Evolutionary conservation across 2,797 vertebrate genomes (phyloP), one percentile per base, ranked within the genome.

Genomic region (Pseudocheirus occidentalis): DNA sequence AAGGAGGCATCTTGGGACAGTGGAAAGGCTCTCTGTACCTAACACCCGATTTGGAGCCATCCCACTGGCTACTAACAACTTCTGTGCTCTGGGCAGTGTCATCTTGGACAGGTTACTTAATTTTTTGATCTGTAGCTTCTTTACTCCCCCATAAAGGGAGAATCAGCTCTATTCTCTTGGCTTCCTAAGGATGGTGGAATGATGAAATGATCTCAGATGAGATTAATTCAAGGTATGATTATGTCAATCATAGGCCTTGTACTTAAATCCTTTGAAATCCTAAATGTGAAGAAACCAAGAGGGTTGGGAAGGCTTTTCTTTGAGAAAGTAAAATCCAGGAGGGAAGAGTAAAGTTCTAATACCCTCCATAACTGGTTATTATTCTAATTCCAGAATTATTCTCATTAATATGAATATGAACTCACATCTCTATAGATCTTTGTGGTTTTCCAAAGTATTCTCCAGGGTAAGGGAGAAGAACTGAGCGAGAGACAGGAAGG

Each of bases 311-410:
- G 93, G 40, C 50, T 59, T n/a, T 54, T 0, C 3, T 54, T 18
- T 5, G 27, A 87, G 91, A 73, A 93, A 58, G 54, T 52, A 28
- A 50, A 73, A 87, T 21, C 7, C 6, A 46, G 40, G 10, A 29
- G 24, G 21, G 50, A 66, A 56, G 4, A 81, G 50, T 27, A 11
- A 34, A 12, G n/a, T 81, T 62, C 92, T 89, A 40, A 66, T 2
- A 4, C 89, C 55, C 90, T 81, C 52, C n/a, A 90, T 81, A 89
- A 40, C 21, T 62, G 54, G 81, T 34, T 40, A 56, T 31, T 58
- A 54, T n/a, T 92, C 92, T 54, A 81, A 93, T 16, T 91, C 73
- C 21, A 73, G 56, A 90, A 91, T 87, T 50, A 87, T 40, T 46
- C n/a, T 46, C 27, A 87, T 11, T 50, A 87, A 46, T 81, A 87